Evolutionary conservation across 2,888 invertebrate species (phyloP).

Genomic region (Volucella inflata): DNA sequence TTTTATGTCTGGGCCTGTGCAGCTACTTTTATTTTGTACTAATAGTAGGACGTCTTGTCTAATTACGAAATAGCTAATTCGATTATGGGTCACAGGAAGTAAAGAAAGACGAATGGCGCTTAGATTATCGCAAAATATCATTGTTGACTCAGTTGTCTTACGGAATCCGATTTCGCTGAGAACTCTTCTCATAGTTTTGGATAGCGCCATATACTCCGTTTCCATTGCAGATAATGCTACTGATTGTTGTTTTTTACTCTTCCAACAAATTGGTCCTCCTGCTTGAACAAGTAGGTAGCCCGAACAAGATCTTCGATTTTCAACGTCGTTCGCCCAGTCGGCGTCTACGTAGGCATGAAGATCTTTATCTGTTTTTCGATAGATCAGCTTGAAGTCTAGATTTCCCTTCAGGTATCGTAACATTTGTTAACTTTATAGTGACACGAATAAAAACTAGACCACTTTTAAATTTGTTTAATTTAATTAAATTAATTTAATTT

Average conservation of each 20-base stretch:
- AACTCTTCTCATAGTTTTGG: constrained; percentile 6
- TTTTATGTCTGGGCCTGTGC: no score
- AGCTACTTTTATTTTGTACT: no score
- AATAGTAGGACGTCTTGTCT: no score
- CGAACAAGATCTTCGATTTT: constrained; percentile 18
- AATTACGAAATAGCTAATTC: no score
- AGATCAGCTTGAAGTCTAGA: constrained; percentile 11
- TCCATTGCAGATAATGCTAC: constrained; percentile 34
- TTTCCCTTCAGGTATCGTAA: constrained; percentile 9
- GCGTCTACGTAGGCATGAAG: constrained; percentile 1
- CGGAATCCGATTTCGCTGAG: neutral
- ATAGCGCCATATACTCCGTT: constrained; percentile 33
- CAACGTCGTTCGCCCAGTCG: constrained; percentile 21
- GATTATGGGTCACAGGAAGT: no score
- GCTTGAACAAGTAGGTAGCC: constrained; percentile 8
- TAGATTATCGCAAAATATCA: constrained; percentile 19
- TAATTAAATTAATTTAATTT: no score
- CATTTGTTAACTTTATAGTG: no score
- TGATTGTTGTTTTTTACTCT: constrained; percentile 13
- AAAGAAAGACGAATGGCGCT: constrained; percentile 19
- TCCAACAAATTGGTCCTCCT: constrained; percentile 19
- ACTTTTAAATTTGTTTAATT: no score
- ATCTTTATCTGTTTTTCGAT: neutral
- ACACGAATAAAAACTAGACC: no score
- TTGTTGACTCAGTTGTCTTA: neutral